Evolutionary conservation across 2,113 vertebrate species (phyloP).

Genomic region (Oreotrochilus melanogaster): DNA sequence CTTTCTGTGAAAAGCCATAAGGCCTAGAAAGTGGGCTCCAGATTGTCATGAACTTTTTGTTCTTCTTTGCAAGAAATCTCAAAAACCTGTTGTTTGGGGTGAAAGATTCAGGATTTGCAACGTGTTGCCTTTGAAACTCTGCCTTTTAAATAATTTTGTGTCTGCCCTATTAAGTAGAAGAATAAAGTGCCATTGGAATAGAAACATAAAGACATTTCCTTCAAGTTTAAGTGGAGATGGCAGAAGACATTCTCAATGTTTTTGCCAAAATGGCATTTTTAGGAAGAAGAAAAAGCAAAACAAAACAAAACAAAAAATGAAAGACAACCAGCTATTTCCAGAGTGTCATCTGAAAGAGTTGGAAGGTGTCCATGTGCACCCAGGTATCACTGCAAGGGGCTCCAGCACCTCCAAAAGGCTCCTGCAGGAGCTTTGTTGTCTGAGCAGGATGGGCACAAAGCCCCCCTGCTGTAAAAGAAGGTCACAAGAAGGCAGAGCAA

Average conservation of each 20-base stretch:
- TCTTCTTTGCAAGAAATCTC: not conserved
- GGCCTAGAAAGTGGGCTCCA: not conserved
- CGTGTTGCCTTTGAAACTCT: not conserved
- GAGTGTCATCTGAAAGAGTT: not conserved
- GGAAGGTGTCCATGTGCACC: rapidly evolving
- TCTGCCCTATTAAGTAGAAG: not conserved
- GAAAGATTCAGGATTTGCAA: not conserved
- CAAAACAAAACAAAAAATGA: not conserved
- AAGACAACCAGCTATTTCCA: not conserved
- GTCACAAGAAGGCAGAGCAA: not conserved
- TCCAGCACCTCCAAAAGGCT: not conserved
- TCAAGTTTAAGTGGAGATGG: not conserved
- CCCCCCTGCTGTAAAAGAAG: not conserved
- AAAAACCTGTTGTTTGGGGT: not conserved
- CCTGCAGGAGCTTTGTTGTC: not conserved
- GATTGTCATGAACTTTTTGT: not conserved
- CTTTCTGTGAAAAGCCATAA: not conserved
- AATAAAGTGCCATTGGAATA: not conserved
- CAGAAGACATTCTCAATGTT: not conserved
- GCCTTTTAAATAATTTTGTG: not conserved
- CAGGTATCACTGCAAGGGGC: not conserved
- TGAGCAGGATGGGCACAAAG: not conserved
- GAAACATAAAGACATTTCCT: not conserved
- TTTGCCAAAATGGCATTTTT: not conserved
- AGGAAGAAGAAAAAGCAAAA: not conserved